Base-by-base conservation (phyloP, 2,888 invertebrate genomes). In the Villa cingulata region DNA sequence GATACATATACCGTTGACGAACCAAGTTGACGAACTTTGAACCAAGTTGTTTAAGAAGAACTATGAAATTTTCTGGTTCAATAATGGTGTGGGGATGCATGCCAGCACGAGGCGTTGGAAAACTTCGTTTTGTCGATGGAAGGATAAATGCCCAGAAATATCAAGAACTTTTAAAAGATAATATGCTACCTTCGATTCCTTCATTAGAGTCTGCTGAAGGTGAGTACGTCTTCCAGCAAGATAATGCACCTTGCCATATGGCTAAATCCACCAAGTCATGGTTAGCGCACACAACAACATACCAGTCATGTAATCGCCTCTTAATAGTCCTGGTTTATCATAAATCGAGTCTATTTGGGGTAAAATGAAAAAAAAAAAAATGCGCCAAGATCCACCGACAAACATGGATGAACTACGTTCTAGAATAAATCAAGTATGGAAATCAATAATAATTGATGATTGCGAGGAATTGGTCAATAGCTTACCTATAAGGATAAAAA, bases 41-140 rank as follows among this genome's bases (percentile, higher is more conserved):
- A 46, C 36, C 45, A 43, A 41, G 47, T 38, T 51, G 50, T 38
- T 39, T 47, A 38, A 52, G 41, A 45, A 44, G 37, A 37, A 50
- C 41, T 46, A 47, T 49, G 6, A 49, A n/a, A n/a, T n/a, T n/a
- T n/a, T n/a, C n/a, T n/a, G n/a, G n/a, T n/a, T n/a, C n/a, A n/a
- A n/a, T n/a, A n/a, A n/a, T n/a, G n/a, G n/a, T n/a, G n/a, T n/a
- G n/a, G n/a, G n/a, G n/a, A n/a, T n/a, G n/a, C n/a, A n/a, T n/a
- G n/a, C n/a, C n/a, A n/a, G n/a, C n/a, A n/a, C n/a, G n/a, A n/a
- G n/a, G n/a, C n/a, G n/a, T 49, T 40, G 40, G 19, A 10, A 19
- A 18, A 18, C 40, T 40, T 20, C 40, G 20, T 20, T 6, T 40
- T 2, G 40, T 18, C 20, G 40, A 40, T 10, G 40, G 40, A 15